Percentiles rank a stretch among this genome's conserved stretches.
phyloP scores from a whole-genome alignment of 2,888 invertebrate species.

The Chrysolina oricalcia region DNA sequence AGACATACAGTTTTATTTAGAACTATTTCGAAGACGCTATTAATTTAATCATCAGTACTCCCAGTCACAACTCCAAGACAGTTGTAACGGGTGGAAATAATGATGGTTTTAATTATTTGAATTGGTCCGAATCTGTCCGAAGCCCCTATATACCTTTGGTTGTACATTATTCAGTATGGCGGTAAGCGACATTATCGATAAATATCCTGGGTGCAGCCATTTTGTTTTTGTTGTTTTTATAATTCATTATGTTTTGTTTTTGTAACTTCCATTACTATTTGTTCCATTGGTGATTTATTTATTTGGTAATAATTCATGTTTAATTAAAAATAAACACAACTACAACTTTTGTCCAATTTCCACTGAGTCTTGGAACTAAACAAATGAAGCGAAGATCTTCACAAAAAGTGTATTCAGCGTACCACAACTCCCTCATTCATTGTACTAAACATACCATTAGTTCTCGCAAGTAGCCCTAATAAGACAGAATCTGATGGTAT shows the following conservation, averaged over 20 bases:
- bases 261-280: too few species aligned
- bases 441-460: too few species aligned
- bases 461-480: too few species aligned
- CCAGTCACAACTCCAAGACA: neutral
- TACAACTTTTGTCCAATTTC: too few species aligned
- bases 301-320: too few species aligned
- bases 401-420: too few species aligned
- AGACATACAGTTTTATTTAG: neutral
- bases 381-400: too few species aligned
- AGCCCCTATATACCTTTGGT: neutral
- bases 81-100: neutral
- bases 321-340: too few species aligned
- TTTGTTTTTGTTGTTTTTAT: constrained; percentile 24
- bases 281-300: too few species aligned
- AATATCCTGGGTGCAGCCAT: neutral
- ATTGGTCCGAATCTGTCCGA: neutral
- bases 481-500: too few species aligned
- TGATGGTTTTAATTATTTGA: constrained; percentile 3
- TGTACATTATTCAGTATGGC: constrained; percentile 12
- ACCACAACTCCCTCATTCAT: too few species aligned
- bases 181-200: constrained; percentile 6
- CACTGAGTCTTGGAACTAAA: too few species aligned
- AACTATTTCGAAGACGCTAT: constrained; percentile 16
- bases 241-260: neutral
- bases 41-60: constrained; percentile 23